These are phyloP conservation scores for Nemotelus pantherinus DNA, from an alignment of 2,888 invertebrate species.

Conservation along the genomic window DNA sequence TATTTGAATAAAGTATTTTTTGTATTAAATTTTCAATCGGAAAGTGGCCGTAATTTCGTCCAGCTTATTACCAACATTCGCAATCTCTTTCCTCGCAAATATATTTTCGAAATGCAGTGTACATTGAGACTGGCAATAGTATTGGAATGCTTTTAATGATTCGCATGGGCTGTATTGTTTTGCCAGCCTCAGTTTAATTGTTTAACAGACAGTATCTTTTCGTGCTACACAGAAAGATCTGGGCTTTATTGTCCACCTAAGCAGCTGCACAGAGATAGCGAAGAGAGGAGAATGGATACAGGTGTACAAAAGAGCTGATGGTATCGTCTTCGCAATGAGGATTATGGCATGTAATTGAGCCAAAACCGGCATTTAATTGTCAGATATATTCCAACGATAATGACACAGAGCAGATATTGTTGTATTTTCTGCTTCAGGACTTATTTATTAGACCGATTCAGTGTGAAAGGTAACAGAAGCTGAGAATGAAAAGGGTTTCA, in stretches of 20 bases:
- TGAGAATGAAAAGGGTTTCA: neutral
- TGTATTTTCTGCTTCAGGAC: neutral
- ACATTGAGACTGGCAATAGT: too few relatives aligned
- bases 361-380: slow-evolving; percentile 14
- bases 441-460: neutral
- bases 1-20: too few relatives aligned
- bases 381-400: neutral
- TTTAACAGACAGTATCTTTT: neutral
- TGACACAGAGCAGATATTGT: neutral
- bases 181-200: neutral
- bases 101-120: too few relatives aligned
- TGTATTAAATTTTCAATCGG: too few relatives aligned
- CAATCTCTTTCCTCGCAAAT: too few relatives aligned
- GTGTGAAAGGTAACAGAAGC: neutral
- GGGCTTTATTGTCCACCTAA: neutral
- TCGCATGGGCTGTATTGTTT: neutral
- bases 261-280: neutral
- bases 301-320: slow-evolving; percentile 3
- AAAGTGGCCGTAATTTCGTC: too few relatives aligned
- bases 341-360: slow-evolving; percentile 18
- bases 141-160: neutral
- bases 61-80: too few relatives aligned
- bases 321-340: neutral
- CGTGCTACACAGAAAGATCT: neutral
- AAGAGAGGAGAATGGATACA: neutral